Conservation (phyloP, 2,888 invertebrate genomes). For the Lysandra coridon region DNA sequence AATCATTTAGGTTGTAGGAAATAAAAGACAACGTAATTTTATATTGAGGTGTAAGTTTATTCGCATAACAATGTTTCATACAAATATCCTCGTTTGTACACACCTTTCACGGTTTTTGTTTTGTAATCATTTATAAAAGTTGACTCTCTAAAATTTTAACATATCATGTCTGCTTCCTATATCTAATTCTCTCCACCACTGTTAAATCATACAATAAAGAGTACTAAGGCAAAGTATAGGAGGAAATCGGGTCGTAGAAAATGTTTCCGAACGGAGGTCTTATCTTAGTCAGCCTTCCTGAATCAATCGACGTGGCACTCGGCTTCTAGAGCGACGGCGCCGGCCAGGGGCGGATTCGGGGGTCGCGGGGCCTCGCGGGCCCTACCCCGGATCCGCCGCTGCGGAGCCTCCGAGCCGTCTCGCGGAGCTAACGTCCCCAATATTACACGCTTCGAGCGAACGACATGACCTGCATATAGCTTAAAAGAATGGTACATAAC, state of each 20-base stretch:
- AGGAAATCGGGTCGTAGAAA: constrained; percentile 62
- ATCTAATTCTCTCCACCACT: constrained; percentile 77
- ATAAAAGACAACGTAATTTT: constrained; percentile 75
- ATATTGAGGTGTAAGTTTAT: constrained; percentile 81
- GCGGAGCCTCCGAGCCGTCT: constrained; percentile 22
- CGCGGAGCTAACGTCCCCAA: constrained; percentile 1
- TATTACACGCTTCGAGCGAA: not conserved
- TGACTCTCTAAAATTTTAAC: constrained; percentile 79
- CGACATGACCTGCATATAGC: not conserved
- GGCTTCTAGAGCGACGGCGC: constrained; percentile 37
- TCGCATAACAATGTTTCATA: constrained; percentile 81
- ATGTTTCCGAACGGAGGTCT: constrained; percentile 64
- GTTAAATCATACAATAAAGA: constrained; percentile 70
- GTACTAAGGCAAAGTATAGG: constrained; percentile 73
- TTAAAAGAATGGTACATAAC: not conserved
- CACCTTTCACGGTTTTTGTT: constrained; percentile 76
- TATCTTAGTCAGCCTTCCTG: constrained; percentile 64
- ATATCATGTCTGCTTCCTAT: constrained; percentile 79
- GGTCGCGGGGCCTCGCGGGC: constrained; percentile 16
- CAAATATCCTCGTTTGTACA: constrained; percentile 81
- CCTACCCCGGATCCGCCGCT: constrained; percentile 13
- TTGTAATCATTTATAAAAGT: constrained; percentile 79
- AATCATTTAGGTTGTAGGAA: constrained; percentile 41
- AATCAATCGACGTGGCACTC: constrained; percentile 61
- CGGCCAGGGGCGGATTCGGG: constrained; percentile 3